Conservation (phyloP, 2,888 invertebrate genomes). For the Trisateles emortualis region DNA sequence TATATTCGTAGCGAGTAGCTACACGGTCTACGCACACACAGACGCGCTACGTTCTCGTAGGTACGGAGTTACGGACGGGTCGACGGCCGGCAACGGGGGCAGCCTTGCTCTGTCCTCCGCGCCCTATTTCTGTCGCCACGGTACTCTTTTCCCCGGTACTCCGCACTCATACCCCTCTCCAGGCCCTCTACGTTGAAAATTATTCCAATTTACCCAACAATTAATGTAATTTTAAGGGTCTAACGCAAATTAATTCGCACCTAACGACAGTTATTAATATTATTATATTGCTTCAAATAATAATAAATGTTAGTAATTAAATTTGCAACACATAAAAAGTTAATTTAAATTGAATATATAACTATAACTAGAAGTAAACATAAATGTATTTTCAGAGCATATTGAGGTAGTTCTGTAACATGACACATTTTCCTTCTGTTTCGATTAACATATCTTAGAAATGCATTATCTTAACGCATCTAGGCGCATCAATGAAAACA, state of each 20-base stretch:
- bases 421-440: background rate
- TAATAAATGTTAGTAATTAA: background rate
- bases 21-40: constrained; percentile 59
- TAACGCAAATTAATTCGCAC: background rate
- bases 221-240: constrained; percentile 38
- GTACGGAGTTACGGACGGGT: constrained; percentile 66
- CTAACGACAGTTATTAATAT: background rate
- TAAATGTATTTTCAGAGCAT: too few relatives aligned
- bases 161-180: constrained; percentile 47
- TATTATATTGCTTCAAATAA: background rate
- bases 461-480: constrained; percentile 13
- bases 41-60: constrained; percentile 57
- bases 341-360: background rate
- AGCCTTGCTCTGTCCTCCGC: constrained; percentile 87
- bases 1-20: constrained; percentile 56
- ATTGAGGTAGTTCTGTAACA: background rate
- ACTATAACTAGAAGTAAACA: background rate
- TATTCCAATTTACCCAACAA: constrained; percentile 60
- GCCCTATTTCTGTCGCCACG: constrained; percentile 86
- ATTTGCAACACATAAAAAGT: background rate
- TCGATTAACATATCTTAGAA: constrained; percentile 5
- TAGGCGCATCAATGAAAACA: constrained; percentile 22
- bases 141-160: constrained; percentile 55
- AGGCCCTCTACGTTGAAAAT: constrained; percentile 71
- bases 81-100: constrained; percentile 83